A percentile compares a stretch with the other conserved stretches of the same genome.
Evolutionary conservation across 2,888 invertebrate species (phyloP).

Genomic region (Hanleya hanleyi): DNA sequence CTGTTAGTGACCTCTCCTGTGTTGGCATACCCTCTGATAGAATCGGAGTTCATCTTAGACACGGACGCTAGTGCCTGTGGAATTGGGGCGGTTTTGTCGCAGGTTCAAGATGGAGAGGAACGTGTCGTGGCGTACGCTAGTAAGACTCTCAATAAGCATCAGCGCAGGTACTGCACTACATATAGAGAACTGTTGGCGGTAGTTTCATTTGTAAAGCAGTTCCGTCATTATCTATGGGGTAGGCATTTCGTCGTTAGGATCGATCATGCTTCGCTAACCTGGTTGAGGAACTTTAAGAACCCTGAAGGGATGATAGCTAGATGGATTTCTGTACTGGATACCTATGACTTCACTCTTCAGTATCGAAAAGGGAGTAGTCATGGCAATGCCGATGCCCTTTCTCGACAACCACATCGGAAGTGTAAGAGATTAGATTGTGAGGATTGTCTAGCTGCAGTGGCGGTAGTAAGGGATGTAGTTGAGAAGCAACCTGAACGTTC

Average conservation of each 20-base stretch:
- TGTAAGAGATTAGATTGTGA: neutral
- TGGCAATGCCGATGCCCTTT: constrained; percentile 23
- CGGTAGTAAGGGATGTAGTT: too few species aligned
- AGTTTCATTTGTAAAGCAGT: constrained; percentile 40
- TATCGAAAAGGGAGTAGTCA: constrained; percentile 26
- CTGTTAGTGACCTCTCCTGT: constrained; percentile 28
- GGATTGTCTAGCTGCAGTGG: neutral
- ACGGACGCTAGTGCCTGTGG: constrained; percentile 43
- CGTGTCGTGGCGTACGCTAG: constrained; percentile 41
- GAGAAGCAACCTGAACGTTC: neutral
- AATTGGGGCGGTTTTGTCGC: constrained; percentile 43
- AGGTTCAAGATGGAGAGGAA: constrained; percentile 40
- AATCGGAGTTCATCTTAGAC: constrained; percentile 37
- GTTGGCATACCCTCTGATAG: constrained; percentile 25
- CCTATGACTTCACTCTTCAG: constrained; percentile 25
- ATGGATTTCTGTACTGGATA: constrained; percentile 27
- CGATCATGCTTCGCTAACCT: constrained; percentile 43
- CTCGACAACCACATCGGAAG: constrained; percentile 14
- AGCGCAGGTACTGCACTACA: constrained; percentile 39
- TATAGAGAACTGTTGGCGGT: constrained; percentile 37
- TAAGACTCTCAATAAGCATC: constrained; percentile 29
- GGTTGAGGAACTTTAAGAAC: constrained; percentile 35
- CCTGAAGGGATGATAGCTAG: constrained; percentile 31
- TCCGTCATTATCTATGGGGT: constrained; percentile 43
- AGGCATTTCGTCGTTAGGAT: constrained; percentile 37